Percentiles rank a stretch among this genome's conserved stretches.
Evolutionary conservation across 1,140 invertebrate genomes (phyloP).

Genomic region (Drosophila pseudoobscura): DNA sequence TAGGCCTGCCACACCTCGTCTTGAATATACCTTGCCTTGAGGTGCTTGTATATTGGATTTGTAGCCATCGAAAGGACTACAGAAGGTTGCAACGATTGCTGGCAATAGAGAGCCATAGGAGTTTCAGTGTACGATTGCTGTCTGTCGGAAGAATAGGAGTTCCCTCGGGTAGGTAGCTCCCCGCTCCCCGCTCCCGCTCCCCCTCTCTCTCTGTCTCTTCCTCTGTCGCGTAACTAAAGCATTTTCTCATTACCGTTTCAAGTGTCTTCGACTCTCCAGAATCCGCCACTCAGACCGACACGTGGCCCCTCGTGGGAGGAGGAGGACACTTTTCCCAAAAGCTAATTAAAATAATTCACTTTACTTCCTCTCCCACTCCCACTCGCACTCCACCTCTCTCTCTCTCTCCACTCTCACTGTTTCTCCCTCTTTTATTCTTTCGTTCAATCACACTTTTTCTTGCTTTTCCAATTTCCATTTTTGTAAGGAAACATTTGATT

Average conservation of each 20-base stretch:
- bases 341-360: constrained; percentile 51
- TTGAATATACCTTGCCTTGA: too few species aligned
- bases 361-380: not conserved
- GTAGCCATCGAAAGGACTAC: too few species aligned
- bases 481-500: constrained; percentile 22
- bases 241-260: constrained; percentile 38
- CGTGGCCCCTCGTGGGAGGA: constrained; percentile 5
- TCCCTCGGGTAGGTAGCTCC: too few species aligned
- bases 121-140: not conserved
- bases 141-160: too few species aligned
- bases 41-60: too few species aligned
- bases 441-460: not conserved
- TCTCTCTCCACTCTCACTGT: not conserved
- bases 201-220: too few species aligned
- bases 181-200: too few species aligned
- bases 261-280: constrained; percentile 1
- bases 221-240: not conserved
- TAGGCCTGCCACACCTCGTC: too few species aligned
- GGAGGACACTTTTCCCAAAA: constrained; percentile 20
- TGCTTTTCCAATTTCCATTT: constrained; percentile 12
- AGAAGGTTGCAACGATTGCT: too few species aligned
- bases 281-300: constrained; percentile 21
- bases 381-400: not conserved
- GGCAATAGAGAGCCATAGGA: constrained; percentile 32
- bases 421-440: not conserved